Conservation (phyloP, 2,113 vertebrate genomes). For the Zosterops pallidus region DNA sequence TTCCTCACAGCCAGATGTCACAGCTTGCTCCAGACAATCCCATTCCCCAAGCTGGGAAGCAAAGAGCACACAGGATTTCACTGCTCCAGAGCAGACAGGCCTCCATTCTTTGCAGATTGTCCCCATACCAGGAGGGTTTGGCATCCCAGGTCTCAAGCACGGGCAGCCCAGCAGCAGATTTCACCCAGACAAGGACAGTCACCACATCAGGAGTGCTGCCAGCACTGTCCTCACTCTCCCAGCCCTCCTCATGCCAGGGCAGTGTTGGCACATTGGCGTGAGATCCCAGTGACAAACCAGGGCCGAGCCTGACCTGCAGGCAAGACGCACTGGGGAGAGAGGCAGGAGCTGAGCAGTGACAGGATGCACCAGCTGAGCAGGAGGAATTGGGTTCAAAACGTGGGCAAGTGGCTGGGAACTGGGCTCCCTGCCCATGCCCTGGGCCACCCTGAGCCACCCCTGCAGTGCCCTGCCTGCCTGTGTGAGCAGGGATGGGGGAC, state of each 20-base stretch:
- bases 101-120: not conserved
- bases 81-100: not conserved
- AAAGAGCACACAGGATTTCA: not conserved
- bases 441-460: not conserved
- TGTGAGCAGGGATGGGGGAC: rapidly evolving
- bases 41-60: not conserved
- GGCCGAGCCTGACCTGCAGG: slow-evolving; percentile 43
- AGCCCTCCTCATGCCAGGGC: rapidly evolving
- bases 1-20: not conserved
- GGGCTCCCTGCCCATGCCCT: not conserved
- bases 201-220: rapidly evolving
- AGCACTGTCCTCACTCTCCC: rapidly evolving
- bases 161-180: not conserved
- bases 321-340: not conserved
- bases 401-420: not conserved
- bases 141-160: rapidly evolving
- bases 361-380: not conserved
- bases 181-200: not conserved
- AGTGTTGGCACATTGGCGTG: not conserved
- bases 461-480: not conserved
- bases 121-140: not conserved
- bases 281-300: not conserved
- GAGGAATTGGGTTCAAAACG: not conserved
- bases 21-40: not conserved
- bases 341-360: not conserved